Percentiles rank a stretch among this genome's conserved stretches.
Evolutionary conservation across 1,140 invertebrate species (phyloP).

Genomic region (Panagrolaimus sp.): DNA sequence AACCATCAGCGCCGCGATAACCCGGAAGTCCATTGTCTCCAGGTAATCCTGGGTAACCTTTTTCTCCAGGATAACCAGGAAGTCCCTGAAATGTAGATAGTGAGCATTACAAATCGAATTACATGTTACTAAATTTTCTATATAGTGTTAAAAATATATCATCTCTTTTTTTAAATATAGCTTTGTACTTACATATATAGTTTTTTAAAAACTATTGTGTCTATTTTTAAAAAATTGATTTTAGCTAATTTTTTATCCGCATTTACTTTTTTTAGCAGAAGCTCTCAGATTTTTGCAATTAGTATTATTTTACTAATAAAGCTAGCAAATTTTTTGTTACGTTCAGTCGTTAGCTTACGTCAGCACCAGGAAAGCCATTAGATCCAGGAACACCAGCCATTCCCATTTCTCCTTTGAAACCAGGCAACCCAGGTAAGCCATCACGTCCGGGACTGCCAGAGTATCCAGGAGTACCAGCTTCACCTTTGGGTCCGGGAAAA

Average conservation of each 20-base stretch:
- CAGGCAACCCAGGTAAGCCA: constrained; percentile 37
- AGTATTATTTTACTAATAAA: too few relatives aligned
- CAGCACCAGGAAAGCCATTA: constrained; percentile 34
- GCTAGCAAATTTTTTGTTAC: background rate
- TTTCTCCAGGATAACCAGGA: constrained; percentile 35
- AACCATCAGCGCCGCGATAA: constrained; percentile 11
- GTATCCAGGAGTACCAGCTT: constrained; percentile 8
- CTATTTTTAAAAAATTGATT: too few relatives aligned
- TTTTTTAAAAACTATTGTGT: too few relatives aligned
- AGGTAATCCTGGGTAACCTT: constrained; percentile 21
- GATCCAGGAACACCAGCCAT: constrained; percentile 23
- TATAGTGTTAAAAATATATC: too few relatives aligned
- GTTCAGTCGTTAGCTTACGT: background rate
- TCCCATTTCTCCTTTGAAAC: constrained; percentile 24
- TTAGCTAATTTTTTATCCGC: too few relatives aligned
- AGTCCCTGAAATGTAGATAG: constrained; percentile 26
- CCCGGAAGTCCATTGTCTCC: constrained; percentile 12
- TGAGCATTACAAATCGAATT: too few relatives aligned
- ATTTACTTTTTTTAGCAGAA: too few relatives aligned
- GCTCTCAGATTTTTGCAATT: too few relatives aligned
- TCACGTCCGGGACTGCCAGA: constrained; percentile 18
- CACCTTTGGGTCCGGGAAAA: constrained; percentile 18
- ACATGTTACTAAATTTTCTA: too few relatives aligned
- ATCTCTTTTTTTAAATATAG: too few relatives aligned
- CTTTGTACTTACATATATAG: too few relatives aligned